These are phyloP conservation scores for Berghia stephanieae DNA, from an alignment of 1,140 invertebrate genomes.

Conservation along the genomic window DNA sequence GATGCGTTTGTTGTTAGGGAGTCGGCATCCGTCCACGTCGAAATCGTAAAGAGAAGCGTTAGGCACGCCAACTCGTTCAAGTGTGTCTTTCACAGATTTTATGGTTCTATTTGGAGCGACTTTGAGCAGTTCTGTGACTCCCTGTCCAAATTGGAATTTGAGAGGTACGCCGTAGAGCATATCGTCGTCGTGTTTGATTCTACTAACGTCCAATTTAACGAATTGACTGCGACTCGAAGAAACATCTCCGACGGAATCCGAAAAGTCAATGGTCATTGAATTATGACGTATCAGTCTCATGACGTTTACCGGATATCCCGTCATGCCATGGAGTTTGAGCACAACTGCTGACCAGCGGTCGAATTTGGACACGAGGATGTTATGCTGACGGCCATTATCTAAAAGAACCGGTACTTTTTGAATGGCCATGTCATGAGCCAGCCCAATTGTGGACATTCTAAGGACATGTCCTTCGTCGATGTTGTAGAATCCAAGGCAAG, in stretches of 20 bases:
- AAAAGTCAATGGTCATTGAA: conserved; percentile 43
- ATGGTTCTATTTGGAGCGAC: conserved; percentile 45
- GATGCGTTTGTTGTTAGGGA: conserved; percentile 44
- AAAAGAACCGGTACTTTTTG: conserved; percentile 47
- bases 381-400: conserved; percentile 43
- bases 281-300: conserved; percentile 46
- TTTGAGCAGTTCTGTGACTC: conserved; percentile 51
- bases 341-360: conserved; percentile 58
- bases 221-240: conserved; percentile 23
- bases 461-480: conserved; percentile 46
- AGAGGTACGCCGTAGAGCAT: conserved; percentile 51
- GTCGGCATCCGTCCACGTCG: conserved; percentile 38
- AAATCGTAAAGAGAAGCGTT: conserved; percentile 54
- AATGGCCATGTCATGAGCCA: conserved; percentile 43
- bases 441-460: conserved; percentile 47
- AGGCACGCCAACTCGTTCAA: conserved; percentile 55
- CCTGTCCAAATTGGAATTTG: conserved; percentile 47
- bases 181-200: conserved; percentile 45
- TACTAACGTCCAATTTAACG: conserved; percentile 48
- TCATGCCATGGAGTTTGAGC: conserved; percentile 56
- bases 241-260: conserved; percentile 43
- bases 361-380: conserved; percentile 49
- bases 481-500: conserved; percentile 48
- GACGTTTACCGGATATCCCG: conserved; percentile 56
- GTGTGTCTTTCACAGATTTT: conserved; percentile 45